A percentile compares a stretch with the other conserved stretches of the same genome.
Evolutionary conservation across 2,113 vertebrate genomes (phyloP).

Genomic region (Cyanistes caeruleus): DNA sequence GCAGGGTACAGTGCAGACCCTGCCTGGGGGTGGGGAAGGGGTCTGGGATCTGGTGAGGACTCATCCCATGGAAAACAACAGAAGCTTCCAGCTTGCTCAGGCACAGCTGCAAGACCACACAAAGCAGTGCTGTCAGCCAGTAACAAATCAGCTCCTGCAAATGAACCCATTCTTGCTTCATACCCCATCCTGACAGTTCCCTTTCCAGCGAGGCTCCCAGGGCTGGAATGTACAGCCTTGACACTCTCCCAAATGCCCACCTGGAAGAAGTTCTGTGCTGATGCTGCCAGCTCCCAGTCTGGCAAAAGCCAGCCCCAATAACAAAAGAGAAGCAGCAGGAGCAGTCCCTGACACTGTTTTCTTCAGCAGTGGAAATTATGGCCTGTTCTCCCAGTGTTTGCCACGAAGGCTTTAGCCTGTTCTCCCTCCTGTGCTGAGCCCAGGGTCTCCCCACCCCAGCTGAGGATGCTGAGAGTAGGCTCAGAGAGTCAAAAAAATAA

Average conservation of each 20-base stretch:
- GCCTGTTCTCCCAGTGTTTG: neutral
- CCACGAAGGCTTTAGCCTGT: neutral
- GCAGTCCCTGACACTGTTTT: neutral
- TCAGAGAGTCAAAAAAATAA: neutral
- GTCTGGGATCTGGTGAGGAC: neutral
- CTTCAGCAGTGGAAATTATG: neutral
- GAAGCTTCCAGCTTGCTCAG: neutral
- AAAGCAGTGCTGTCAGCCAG: neutral
- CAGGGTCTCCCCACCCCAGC: neutral
- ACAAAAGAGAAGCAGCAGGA: neutral
- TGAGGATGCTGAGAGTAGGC: neutral
- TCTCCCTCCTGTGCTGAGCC: neutral
- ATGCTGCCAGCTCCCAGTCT: neutral
- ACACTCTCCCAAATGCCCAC: neutral
- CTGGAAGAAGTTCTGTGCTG: neutral
- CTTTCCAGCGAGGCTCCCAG: neutral
- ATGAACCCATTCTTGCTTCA: neutral
- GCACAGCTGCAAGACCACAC: neutral
- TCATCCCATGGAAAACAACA: neutral
- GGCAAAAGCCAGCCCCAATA: neutral
- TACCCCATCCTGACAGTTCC: neutral
- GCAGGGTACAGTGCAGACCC: neutral
- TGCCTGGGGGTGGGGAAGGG: neutral
- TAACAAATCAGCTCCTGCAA: neutral
- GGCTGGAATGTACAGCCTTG: neutral